Percentiles rank a stretch among this genome's conserved stretches.
phyloP scores from a whole-genome alignment of 2,113 vertebrate genomes.

The Alligator mississippiensis region DNA sequence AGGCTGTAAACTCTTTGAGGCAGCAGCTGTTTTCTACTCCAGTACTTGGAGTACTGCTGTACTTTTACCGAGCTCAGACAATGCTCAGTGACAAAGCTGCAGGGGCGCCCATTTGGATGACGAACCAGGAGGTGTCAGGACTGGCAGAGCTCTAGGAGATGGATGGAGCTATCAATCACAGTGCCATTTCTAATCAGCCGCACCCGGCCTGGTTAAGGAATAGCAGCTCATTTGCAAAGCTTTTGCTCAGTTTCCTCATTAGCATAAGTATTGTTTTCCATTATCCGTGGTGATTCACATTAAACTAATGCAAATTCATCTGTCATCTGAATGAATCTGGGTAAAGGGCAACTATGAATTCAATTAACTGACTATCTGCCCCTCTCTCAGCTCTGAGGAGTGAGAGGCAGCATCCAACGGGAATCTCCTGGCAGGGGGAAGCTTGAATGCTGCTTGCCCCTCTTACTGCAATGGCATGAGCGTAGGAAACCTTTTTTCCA shows the following conservation, averaged over 20 bases:
- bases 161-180: not conserved
- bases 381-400: not conserved
- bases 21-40: not conserved
- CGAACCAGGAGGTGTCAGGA: fast-evolving
- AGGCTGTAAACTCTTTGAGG: fast-evolving
- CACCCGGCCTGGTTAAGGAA: conserved; percentile 29
- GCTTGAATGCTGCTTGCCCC: not conserved
- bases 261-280: conserved; percentile 64
- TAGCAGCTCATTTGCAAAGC: conserved; percentile 37
- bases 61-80: not conserved
- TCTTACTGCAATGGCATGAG: not conserved
- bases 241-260: conserved; percentile 39
- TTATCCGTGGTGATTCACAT: conserved; percentile 41
- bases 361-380: not conserved
- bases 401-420: fast-evolving
- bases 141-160: not conserved
- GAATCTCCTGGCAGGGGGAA: not conserved
- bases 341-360: conserved; percentile 45
- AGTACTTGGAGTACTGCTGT: not conserved
- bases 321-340: conserved; percentile 10
- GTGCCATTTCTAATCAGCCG: not conserved
- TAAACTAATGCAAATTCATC: conserved; percentile 52
- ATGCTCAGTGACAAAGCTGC: not conserved
- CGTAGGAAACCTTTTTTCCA: not conserved
- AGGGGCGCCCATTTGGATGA: fast-evolving